phyloP scores from a whole-genome alignment of 2,797 vertebrate genomes.

The Intellagama lesueurii region DNA sequence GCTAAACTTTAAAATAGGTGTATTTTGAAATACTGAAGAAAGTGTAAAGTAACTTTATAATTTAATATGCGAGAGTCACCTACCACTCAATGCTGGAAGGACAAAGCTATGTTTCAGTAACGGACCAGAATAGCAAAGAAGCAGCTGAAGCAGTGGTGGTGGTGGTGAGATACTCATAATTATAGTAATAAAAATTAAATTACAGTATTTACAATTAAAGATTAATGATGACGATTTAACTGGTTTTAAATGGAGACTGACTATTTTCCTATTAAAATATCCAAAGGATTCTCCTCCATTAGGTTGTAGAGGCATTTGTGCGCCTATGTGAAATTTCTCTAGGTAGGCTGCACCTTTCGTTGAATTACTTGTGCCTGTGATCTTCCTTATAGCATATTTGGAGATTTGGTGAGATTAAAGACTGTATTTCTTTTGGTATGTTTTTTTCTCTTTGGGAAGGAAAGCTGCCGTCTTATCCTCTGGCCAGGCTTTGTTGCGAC shows the following conservation, averaged over 20 bases:
- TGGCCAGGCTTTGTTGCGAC: conserved; percentile 57
- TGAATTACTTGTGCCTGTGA: background rate
- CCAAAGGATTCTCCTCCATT: background rate
- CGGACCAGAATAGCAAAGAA: background rate
- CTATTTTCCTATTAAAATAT: background rate
- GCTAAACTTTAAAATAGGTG: background rate
- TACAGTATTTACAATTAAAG: conserved; percentile 1
- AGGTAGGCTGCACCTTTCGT: background rate
- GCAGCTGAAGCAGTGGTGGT: background rate
- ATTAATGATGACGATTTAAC: background rate
- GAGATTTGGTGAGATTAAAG: background rate
- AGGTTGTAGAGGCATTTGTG: too few relatives aligned
- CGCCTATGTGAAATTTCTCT: background rate
- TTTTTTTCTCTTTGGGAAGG: conserved; percentile 40
- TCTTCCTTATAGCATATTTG: background rate
- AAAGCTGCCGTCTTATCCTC: conserved; percentile 61
- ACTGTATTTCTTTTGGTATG: background rate
- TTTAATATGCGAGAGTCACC: background rate
- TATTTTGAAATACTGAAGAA: background rate
- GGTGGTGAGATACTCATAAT: background rate
- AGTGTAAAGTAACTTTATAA: background rate
- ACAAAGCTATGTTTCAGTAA: background rate
- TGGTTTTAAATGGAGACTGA: background rate
- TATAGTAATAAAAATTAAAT: background rate
- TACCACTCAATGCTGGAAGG: background rate